Base-by-base conservation (phyloP, 2,113 vertebrate species). In the Regulus satrapa region DNA sequence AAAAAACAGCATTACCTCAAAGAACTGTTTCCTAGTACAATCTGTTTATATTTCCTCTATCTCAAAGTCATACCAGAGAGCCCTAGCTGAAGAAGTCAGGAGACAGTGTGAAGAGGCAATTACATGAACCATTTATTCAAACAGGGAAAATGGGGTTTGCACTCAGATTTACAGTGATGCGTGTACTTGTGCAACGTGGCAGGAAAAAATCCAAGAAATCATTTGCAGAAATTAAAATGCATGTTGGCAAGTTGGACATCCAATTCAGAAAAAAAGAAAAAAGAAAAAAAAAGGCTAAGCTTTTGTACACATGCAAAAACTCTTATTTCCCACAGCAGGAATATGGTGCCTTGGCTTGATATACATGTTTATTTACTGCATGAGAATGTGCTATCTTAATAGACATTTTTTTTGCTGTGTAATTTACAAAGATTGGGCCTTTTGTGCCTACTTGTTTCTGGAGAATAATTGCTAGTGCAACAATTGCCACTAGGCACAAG, bases 71-170 rank as follows among this genome's bases (percentile, higher is more conserved):
- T 56, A 72, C 51, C n/a, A 93, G 62, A 59, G 58, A 97, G 62
- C 58, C 45, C 87, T 38, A 74, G 86, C 68, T 78, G 58, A 78
- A 68, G 54, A 96, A 95, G 85, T 64, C 72, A 63, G 82, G 79
- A 95, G 74, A 67, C 4, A 58, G 56, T 63, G 49, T 69, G 80
- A 91, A 88, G 66, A 96, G 69, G 66, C 93, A 95, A 92, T 91
- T 94, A 89, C 75, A 85, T 34, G 43, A 97, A 79, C 83, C 76
- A 59, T 94, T 97, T 94, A 90, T 73, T 88, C 79, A 92, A 94
- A 94, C 1, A 36, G 36, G 83, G 66, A 91, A 93, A 95, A 92
- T 20, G 55, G 48, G 32, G 62, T 80, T 92, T 88, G 88, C 52
- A 75, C 34, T 82, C 61, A 67, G 52, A 86, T 29, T 92, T 81